Conservation (phyloP, 2,888 invertebrate species). For the Troides helena region DNA sequence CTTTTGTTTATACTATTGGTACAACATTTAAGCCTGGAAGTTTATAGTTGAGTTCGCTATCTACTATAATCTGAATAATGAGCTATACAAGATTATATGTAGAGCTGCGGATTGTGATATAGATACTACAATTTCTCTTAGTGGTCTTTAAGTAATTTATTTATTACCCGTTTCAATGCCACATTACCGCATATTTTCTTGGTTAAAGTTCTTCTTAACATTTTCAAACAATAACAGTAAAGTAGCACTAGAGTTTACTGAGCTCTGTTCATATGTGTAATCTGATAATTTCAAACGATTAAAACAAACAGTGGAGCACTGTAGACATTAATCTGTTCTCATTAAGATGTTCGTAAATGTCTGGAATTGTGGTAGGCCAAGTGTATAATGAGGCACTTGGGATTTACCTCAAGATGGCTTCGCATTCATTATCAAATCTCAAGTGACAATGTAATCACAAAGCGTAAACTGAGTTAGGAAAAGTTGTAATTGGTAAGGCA, state of each 20-base stretch:
- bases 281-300: conserved; percentile 1
- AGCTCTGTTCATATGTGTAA: neutral
- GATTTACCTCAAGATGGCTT: neutral
- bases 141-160: too few species aligned
- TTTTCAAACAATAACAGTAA: neutral
- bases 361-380: conserved; percentile 1
- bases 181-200: neutral
- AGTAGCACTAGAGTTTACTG: neutral
- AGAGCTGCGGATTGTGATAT: too few species aligned
- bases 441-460: conserved; percentile 14
- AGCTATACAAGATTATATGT: too few species aligned
- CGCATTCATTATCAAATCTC: conserved; percentile 11
- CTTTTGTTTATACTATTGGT: too few species aligned
- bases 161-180: too few species aligned
- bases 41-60: too few species aligned
- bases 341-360: conserved; percentile 4
- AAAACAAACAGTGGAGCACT: neutral
- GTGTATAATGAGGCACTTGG: conserved; percentile 3
- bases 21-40: too few species aligned
- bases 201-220: neutral
- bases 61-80: too few species aligned
- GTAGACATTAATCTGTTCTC: neutral
- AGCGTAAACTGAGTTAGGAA: conserved; percentile 13
- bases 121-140: too few species aligned
- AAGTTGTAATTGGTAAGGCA: conserved; percentile 8